Evolutionary conservation across 2,888 invertebrate genomes (phyloP).

Genomic region (Tachina grossa): DNA sequence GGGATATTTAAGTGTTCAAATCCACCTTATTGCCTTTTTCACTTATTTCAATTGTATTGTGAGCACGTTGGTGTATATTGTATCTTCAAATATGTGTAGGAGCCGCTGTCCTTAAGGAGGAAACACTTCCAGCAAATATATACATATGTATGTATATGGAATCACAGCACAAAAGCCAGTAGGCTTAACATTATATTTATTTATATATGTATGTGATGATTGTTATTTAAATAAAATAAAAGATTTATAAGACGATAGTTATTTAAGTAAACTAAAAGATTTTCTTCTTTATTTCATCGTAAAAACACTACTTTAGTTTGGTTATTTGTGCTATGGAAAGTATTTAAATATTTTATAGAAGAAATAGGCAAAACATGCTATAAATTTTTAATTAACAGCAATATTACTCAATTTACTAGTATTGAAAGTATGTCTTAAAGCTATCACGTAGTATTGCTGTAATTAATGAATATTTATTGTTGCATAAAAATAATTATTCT

Average conservation of each 20-base stretch:
- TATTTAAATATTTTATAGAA: too few relatives aligned
- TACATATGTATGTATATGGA: not conserved
- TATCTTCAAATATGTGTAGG: conserved; percentile 4
- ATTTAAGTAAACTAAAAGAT: not conserved
- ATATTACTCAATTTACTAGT: too few relatives aligned
- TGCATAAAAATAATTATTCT: too few relatives aligned
- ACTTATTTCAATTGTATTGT: conserved; percentile 33
- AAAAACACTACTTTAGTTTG: too few relatives aligned
- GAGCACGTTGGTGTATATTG: not conserved
- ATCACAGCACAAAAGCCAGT: not conserved
- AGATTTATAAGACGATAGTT: not conserved
- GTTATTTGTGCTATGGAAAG: too few relatives aligned
- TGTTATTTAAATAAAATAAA: conserved; percentile 35
- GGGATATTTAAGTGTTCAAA: conserved; percentile 56
- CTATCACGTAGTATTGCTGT: too few relatives aligned
- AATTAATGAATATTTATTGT: too few relatives aligned
- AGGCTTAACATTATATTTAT: conserved; percentile 7
- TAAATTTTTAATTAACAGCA: too few relatives aligned
- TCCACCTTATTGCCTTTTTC: conserved; percentile 61
- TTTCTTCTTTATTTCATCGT: not conserved
- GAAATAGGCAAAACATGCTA: too few relatives aligned
- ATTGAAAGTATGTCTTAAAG: too few relatives aligned
- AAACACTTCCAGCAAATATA: conserved; percentile 18
- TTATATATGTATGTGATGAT: conserved; percentile 22
- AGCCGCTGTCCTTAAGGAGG: conserved; percentile 19